Evolutionary conservation across 64 coral and sea anemone genomes (phyloP).

Genomic region (Pocillopora verrucosa): DNA sequence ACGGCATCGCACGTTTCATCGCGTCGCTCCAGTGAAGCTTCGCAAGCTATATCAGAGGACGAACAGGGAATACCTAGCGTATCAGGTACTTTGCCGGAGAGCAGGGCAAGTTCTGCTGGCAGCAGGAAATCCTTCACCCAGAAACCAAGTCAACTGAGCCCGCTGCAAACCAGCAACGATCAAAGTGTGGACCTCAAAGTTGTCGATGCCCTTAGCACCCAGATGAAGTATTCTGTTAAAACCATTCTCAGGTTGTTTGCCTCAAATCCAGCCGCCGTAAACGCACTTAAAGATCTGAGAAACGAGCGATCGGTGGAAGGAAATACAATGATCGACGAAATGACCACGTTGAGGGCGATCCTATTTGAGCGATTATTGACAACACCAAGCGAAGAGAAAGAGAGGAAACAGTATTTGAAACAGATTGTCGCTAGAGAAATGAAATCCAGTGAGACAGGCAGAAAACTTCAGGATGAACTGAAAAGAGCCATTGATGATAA

Average conservation of each 20-base stretch:
- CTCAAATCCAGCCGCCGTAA: conserved; percentile 80
- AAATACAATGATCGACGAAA: conserved; percentile 81
- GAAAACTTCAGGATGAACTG: conserved; percentile 82
- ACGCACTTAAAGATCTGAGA: conserved; percentile 69
- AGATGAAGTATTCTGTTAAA: conserved; percentile 77
- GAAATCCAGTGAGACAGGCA: conserved; percentile 78
- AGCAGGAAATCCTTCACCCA: neutral
- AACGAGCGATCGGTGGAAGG: conserved; percentile 74
- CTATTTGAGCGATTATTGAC: conserved; percentile 88
- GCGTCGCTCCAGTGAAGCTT: conserved; percentile 55
- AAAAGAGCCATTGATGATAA: conserved; percentile 83
- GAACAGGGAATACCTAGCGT: neutral
- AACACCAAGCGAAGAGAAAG: conserved; percentile 84
- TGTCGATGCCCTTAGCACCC: conserved; percentile 34
- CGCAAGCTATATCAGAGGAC: conserved; percentile 12
- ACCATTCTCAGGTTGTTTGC: conserved; percentile 86
- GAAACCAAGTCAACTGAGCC: neutral
- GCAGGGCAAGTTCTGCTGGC: conserved; percentile 44
- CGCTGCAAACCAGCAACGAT: neutral
- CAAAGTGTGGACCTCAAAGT: conserved; percentile 22
- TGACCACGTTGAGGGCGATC: conserved; percentile 68
- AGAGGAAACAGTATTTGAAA: conserved; percentile 85
- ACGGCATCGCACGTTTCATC: conserved; percentile 48
- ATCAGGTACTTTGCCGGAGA: neutral
- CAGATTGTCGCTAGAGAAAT: conserved; percentile 76